These are phyloP conservation scores for Drosophila barbarae DNA, from an alignment of 2,888 invertebrate genomes.

Conservation along the genomic window DNA sequence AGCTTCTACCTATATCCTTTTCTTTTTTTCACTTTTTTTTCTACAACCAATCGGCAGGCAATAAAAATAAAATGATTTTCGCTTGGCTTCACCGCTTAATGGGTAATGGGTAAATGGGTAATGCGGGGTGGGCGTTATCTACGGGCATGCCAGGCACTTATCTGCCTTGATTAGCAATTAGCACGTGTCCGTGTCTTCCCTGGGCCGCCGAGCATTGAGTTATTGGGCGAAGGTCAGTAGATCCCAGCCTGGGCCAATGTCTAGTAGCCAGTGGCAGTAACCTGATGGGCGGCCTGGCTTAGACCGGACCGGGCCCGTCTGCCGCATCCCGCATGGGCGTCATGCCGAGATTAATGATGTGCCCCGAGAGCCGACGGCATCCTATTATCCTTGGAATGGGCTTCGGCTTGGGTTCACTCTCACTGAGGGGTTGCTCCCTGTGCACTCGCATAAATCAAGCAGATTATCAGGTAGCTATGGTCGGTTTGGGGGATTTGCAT, in stretches of 20 bases:
- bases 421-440: slow-evolving; percentile 32
- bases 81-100: slow-evolving; percentile 53
- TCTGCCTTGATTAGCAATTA: slow-evolving; percentile 70
- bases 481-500: slow-evolving; percentile 67
- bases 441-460: slow-evolving; percentile 68
- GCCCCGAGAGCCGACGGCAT: slow-evolving; percentile 46
- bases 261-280: slow-evolving; percentile 19
- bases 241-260: slow-evolving; percentile 32
- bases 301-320: slow-evolving; percentile 15
- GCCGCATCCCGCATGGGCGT: slow-evolving; percentile 59
- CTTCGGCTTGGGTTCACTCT: slow-evolving; percentile 10
- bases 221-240: slow-evolving; percentile 68
- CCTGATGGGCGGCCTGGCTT: slow-evolving; percentile 6
- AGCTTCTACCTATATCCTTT: neutral
- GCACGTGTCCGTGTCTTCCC: slow-evolving; percentile 60
- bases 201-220: slow-evolving; percentile 57
- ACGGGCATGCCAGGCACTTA: slow-evolving; percentile 42
- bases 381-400: slow-evolving; percentile 37
- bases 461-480: slow-evolving; percentile 72
- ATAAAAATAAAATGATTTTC: slow-evolving; percentile 45
- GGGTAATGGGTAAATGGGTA: slow-evolving; percentile 19
- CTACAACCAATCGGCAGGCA: slow-evolving; percentile 6
- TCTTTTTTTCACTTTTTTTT: neutral
- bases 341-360: slow-evolving; percentile 65
- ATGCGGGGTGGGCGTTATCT: slow-evolving; percentile 7